Evolutionary conservation across 2,888 invertebrate species (phyloP).

Genomic region (Aquatica leii): DNA sequence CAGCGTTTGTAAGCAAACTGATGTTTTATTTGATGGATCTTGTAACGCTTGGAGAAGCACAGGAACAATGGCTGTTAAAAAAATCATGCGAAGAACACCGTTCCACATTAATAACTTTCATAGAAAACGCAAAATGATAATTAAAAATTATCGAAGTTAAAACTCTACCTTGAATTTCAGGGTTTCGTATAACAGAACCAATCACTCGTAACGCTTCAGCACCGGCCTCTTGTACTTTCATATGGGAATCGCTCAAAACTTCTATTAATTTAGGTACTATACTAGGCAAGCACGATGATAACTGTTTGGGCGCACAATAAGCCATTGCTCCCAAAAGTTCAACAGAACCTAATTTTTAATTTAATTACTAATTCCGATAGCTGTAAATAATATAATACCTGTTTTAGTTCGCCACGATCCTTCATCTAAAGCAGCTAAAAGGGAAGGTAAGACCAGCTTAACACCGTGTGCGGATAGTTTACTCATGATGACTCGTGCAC

Average conservation of each 20-base stretch:
- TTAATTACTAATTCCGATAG: background rate
- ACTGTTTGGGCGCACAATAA: constrained; percentile 97
- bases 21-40: constrained; percentile 96
- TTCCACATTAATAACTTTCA: too few species aligned
- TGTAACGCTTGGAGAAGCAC: constrained; percentile 89
- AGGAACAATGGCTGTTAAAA: constrained; percentile 87
- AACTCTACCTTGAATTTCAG: constrained; percentile 86
- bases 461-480: constrained; percentile 97
- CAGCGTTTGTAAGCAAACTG: constrained; percentile 89
- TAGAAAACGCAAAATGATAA: constrained; percentile 9
- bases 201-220: constrained; percentile 95
- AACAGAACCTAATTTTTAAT: constrained; percentile 76
- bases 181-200: constrained; percentile 97
- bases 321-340: constrained; percentile 98
- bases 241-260: constrained; percentile 96
- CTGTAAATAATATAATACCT: constrained; percentile 60
- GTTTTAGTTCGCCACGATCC: constrained; percentile 99
- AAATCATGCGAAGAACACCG: too few species aligned
- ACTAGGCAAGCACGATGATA: constrained; percentile 96
- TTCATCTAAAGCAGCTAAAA: constrained; percentile 92
- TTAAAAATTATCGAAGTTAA: background rate
- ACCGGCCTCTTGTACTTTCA: constrained; percentile 96
- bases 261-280: constrained; percentile 98
- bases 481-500: constrained; percentile 94
- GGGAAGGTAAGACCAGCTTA: constrained; percentile 93